Evolutionary conservation across 2,797 vertebrate genomes (phyloP), one percentile per base, ranked within the genome.

Genomic region (Chelidonichthys spinosus): DNA sequence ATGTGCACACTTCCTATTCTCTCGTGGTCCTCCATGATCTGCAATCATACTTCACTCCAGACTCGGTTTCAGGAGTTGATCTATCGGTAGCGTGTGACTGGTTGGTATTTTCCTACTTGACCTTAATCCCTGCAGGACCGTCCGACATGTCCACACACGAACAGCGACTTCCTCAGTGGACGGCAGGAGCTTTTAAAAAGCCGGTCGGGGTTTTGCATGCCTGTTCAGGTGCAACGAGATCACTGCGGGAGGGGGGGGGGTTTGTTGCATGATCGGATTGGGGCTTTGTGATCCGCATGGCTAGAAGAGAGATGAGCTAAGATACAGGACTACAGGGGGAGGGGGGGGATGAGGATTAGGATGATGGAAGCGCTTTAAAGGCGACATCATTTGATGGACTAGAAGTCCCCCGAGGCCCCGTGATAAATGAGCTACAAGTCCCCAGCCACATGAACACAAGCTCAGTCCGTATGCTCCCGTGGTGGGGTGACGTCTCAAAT

Each of bases 401-500:
- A 11, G 58, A 14, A 5, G 74, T 39, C 74, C 78, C 83, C 53
- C 7, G 11, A 69, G 64, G 76, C 54, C 33, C 33, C 0, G 71
- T 25, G 87, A 88, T 81, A 81, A 78, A 91, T 84, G 85, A 85
- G 71, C 68, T 60, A 65, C 55, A 72, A 72, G 81, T 82, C 74
- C 72, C 71, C 54, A 0, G 39, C 58, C 62, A 39, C 69, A 82
- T 83, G 78, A 83, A 35, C 62, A 61, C 68, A 44, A 15, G 1
- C 44, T 6, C 47, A 6, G 42, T 60, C 42, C 49, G 66, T 25
- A 33, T 25, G 67, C 69, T 18, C 13, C 36, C 13, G 25, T 43
- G 71, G 44, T 54, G 36, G 70, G 58, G 44, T 82, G 89, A 89
- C 81, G 82, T 90, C 86, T 90, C 0, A 83, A 79, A 90, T 82